These are phyloP conservation scores for Pteropus alecto DNA, from an alignment of 2,113 vertebrate genomes.

Conservation along the genomic window DNA sequence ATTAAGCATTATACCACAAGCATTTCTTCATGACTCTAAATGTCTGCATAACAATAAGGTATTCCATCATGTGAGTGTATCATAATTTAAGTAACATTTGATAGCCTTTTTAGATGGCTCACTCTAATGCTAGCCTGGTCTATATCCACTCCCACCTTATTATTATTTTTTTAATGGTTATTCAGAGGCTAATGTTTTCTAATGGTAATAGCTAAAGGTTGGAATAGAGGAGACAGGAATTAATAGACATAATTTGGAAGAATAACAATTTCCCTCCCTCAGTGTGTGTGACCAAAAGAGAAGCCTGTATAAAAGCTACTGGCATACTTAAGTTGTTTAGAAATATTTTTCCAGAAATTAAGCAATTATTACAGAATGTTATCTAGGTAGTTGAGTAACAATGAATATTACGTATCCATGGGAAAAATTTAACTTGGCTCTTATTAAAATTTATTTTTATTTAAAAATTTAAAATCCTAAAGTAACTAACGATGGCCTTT, in stretches of 20 bases:
- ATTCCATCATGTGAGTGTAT: not conserved
- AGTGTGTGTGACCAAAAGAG: not conserved
- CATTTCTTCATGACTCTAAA: constrained; percentile 47
- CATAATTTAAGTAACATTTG: not conserved
- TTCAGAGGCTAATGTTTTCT: not conserved
- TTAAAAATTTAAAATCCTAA: not conserved
- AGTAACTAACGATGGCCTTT: not conserved
- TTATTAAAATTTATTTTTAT: constrained; percentile 31
- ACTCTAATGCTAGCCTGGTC: not conserved
- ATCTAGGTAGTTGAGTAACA: constrained; percentile 61
- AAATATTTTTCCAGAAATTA: constrained; percentile 60
- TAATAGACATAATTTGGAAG: constrained; percentile 1
- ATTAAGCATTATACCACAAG: not conserved
- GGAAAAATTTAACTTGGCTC: constrained; percentile 44
- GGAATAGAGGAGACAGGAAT: constrained; percentile 11
- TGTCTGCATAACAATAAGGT: not conserved
- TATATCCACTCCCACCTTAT: not conserved
- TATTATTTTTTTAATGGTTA: not conserved
- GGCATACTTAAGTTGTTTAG: constrained; percentile 51
- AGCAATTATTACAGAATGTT: constrained; percentile 60
- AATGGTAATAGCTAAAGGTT: not conserved
- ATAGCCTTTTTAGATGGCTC: not conserved
- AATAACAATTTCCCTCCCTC: not conserved
- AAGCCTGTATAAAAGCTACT: constrained; percentile 59
- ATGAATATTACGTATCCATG: constrained; percentile 45